Evolutionary conservation across 1,140 invertebrate genomes (phyloP).

Genomic region (Prorops nasuta): DNA sequence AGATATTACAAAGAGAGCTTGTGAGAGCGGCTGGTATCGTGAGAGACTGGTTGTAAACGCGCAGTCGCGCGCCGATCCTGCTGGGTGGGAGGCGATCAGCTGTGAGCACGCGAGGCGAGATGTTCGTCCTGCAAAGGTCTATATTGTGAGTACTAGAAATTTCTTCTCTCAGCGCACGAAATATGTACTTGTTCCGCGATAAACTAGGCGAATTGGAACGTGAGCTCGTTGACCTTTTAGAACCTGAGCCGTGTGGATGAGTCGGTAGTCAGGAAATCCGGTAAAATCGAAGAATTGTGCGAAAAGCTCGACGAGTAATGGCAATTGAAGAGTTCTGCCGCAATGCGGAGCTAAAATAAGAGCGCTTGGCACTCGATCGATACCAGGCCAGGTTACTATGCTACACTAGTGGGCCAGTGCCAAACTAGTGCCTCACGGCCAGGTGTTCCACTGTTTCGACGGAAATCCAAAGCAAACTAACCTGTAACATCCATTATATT

Average conservation of each 20-base stretch:
- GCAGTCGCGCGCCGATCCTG: constrained; percentile 43
- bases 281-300: too few relatives aligned
- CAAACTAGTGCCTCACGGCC: not conserved
- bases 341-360: constrained; percentile 43
- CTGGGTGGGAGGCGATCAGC: constrained; percentile 47
- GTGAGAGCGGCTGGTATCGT: constrained; percentile 1
- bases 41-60: constrained; percentile 25
- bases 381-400: constrained; percentile 21
- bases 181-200: too few relatives aligned
- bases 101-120: constrained; percentile 39
- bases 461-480: too few relatives aligned
- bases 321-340: constrained; percentile 16
- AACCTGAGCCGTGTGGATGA: too few relatives aligned
- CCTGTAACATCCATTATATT: too few relatives aligned
- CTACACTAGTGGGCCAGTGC: not conserved
- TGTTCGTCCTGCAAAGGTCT: constrained; percentile 50
- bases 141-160: constrained; percentile 46
- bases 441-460: too few relatives aligned
- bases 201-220: too few relatives aligned
- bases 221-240: too few relatives aligned
- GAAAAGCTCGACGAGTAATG: not conserved
- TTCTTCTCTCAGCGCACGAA: too few relatives aligned
- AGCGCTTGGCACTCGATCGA: constrained; percentile 30
- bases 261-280: too few relatives aligned
- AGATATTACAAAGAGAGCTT: constrained; percentile 10